Evolutionary conservation across 1,140 invertebrate genomes (phyloP).

Genomic region (Drosophila parvula): DNA sequence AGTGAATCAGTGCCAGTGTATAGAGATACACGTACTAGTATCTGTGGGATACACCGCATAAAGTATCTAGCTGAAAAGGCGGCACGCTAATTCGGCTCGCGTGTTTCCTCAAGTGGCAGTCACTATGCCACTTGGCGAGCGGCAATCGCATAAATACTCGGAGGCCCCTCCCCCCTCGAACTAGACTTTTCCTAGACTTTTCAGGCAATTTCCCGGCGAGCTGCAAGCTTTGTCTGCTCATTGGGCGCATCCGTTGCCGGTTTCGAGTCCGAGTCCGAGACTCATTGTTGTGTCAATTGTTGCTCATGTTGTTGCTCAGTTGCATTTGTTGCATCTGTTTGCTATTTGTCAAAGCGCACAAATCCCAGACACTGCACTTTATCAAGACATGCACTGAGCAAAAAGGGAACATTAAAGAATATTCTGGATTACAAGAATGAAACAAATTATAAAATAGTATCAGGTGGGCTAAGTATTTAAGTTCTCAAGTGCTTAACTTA

Average conservation of each 20-base stretch:
- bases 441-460: not conserved
- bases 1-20: conserved; percentile 63
- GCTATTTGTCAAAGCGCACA: conserved; percentile 73
- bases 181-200: conserved; percentile 47
- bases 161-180: conserved; percentile 4
- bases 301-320: conserved; percentile 58
- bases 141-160: conserved; percentile 77
- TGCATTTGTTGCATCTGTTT: conserved; percentile 43
- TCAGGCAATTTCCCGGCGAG: conserved; percentile 79
- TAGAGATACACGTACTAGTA: conserved; percentile 17
- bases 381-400: conserved; percentile 52
- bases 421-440: fast-evolving
- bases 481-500: not conserved
- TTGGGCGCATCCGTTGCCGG: conserved; percentile 81
- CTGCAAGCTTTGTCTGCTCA: conserved; percentile 81
- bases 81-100: conserved; percentile 81
- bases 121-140: conserved; percentile 78
- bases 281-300: conserved; percentile 83
- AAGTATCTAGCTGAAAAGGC: conserved; percentile 65
- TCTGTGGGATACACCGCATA: conserved; percentile 66
- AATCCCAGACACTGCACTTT: conserved; percentile 76
- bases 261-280: conserved; percentile 30
- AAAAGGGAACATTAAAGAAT: not conserved
- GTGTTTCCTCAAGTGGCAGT: conserved; percentile 81
- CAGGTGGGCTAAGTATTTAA: not conserved